A percentile compares a stretch with the other conserved stretches of the same genome.
phyloP scores from a whole-genome alignment of 2,888 invertebrate species.

The Merodon equestris region DNA sequence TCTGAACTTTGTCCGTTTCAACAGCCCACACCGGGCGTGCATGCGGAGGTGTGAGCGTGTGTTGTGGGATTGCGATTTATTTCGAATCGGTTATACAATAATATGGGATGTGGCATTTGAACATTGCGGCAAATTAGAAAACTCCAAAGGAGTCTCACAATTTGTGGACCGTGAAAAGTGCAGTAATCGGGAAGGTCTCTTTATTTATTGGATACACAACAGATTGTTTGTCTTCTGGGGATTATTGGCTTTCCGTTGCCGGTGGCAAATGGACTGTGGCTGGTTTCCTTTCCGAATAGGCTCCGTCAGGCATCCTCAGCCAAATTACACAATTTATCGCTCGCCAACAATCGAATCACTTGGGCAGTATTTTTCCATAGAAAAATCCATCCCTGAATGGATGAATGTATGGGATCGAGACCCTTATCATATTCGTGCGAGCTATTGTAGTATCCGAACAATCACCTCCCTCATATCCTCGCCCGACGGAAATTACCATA shows the following conservation, averaged over 20 bases:
- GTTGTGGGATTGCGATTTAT: conserved; percentile 4
- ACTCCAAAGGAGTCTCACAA: not conserved
- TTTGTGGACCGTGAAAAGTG: conserved; percentile 1
- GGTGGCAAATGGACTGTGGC: too few relatives aligned
- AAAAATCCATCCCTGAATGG: conserved; percentile 18
- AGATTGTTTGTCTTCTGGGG: too few relatives aligned
- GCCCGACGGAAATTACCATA: conserved; percentile 40
- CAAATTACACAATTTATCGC: too few relatives aligned
- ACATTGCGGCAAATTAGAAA: conserved; percentile 2
- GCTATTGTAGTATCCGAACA: not conserved
- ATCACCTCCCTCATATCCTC: not conserved
- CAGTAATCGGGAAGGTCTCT: not conserved
- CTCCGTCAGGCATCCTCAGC: too few relatives aligned
- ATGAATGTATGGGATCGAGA: conserved; percentile 11
- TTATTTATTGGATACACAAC: not conserved
- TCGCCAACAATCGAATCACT: conserved; percentile 9
- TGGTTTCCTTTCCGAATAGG: too few relatives aligned
- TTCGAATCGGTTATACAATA: not conserved
- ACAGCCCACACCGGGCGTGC: too few relatives aligned
- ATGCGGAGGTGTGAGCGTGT: not conserved
- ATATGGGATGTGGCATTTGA: not conserved
- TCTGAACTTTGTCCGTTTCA: too few relatives aligned
- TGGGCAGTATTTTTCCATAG: not conserved
- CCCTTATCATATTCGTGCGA: too few relatives aligned
- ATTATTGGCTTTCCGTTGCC: too few relatives aligned